Evolutionary conservation across 1,140 invertebrate species (phyloP), one percentile per base, ranked within the genome.

Genomic region (Philopotamus ludificatus): DNA sequence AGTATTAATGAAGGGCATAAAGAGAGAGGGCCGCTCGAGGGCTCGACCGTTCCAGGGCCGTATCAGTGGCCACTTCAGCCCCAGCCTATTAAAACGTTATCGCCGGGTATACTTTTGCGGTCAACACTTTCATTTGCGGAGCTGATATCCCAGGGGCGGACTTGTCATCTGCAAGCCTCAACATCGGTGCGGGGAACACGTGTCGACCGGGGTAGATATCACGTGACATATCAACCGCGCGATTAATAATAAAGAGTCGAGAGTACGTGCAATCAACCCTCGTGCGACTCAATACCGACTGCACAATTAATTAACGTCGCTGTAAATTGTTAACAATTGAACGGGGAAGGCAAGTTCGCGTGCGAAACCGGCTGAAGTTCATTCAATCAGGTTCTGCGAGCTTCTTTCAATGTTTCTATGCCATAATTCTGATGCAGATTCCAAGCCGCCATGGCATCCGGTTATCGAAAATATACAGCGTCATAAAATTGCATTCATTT

Each of bases 61-160:
- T 50, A 50, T 50, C 47, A 47, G 44, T 54, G 51, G 12, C 23
- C 51, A 34, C 8, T 22, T 54, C 9, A 15, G 18, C 51, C 51
- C 51, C 18, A 1, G 22, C 18, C 49, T 51, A 51, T 51, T 51
- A 51, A 21, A 21, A 20, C 23, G 49, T 21, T 21, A 23, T 51
- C 15, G 23, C 23, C 15, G 15, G 49, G 22, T 26, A 15, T 54
- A 54, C 51, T 54, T 54, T 54, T 54, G 51, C 25, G 51, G 51
- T 54, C 51, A 54, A 54, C 51, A 54, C 51, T 54, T 54, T 54
- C 23, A 54, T 54, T 54, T 26, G 23, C 2, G 15, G n/a, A n/a
- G 7, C 12, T 22, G 7, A n/a, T 26, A 26, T 23, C 51, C 7
- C 51, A 25, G 51, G 51, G 51, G 51, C 49, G 21, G 21, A 23